A percentile compares a stretch with the other conserved stretches of the same genome.
Conservation (phyloP, 2,888 invertebrate genomes). For the Operophtera brumata region DNA sequence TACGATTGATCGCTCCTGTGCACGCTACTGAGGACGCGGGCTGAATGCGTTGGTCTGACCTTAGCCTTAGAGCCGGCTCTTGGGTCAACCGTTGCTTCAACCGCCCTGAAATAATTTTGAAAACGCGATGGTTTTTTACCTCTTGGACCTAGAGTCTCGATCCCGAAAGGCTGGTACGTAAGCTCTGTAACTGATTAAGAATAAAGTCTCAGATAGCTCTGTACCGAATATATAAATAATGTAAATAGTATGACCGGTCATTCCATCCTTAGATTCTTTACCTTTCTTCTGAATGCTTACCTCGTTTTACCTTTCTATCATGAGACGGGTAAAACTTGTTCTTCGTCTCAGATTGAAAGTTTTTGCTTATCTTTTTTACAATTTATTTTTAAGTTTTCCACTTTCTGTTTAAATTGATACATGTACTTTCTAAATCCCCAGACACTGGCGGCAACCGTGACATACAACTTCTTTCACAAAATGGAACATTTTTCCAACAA, state of each 20-base stretch:
- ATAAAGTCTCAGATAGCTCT: not conserved
- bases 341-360: not conserved
- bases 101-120: too few species aligned
- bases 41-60: too few species aligned
- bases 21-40: too few species aligned
- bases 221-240: not conserved
- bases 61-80: too few species aligned
- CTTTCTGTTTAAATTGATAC: constrained; percentile 18
- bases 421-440: constrained; percentile 11
- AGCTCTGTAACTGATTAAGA: too few species aligned
- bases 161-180: too few species aligned
- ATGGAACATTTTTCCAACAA: constrained; percentile 53
- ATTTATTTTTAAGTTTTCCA: constrained; percentile 10
- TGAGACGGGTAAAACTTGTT: not conserved
- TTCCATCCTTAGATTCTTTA: not conserved
- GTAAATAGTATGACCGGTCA: not conserved
- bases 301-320: not conserved
- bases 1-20: too few species aligned
- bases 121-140: too few species aligned
- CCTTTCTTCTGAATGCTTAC: not conserved
- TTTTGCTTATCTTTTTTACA: not conserved
- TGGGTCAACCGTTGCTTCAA: too few species aligned
- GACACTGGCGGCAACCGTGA: constrained; percentile 16
- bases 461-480: constrained; percentile 17
- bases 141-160: too few species aligned